Evolutionary conservation across 2,888 invertebrate species (phyloP).

Genomic region (Melitaea athalia): DNA sequence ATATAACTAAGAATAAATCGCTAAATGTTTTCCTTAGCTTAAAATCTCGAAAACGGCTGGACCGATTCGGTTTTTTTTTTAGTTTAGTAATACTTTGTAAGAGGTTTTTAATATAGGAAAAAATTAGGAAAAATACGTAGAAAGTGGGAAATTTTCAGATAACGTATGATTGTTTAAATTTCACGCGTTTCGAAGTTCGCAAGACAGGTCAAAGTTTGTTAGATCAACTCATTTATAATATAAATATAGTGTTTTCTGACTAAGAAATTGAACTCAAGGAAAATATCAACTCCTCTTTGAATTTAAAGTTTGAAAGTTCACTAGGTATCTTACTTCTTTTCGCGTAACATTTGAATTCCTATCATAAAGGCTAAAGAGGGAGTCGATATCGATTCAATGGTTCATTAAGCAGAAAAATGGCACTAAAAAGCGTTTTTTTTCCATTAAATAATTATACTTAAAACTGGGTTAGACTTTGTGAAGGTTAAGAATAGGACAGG

Average conservation of each 20-base stretch:
- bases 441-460: neutral
- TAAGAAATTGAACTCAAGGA: slow-evolving; percentile 10
- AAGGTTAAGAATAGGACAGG: neutral
- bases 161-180: too few relatives aligned
- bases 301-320: slow-evolving; percentile 15
- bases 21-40: too few relatives aligned
- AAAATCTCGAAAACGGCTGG: too few relatives aligned
- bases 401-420: slow-evolving; percentile 1
- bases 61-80: too few relatives aligned
- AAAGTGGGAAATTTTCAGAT: too few relatives aligned
- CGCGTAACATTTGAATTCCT: slow-evolving; percentile 19
- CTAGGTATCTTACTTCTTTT: slow-evolving; percentile 7
- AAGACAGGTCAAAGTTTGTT: too few relatives aligned
- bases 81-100: too few relatives aligned
- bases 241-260: neutral
- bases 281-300: neutral
- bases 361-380: slow-evolving; percentile 13
- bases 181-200: too few relatives aligned
- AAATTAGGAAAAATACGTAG: too few relatives aligned
- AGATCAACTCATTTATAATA: too few relatives aligned
- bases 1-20: neutral
- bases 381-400: slow-evolving; percentile 13
- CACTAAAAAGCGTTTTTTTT: neutral
- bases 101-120: too few relatives aligned
- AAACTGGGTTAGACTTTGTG: neutral